Conservation (phyloP, 2,797 vertebrate species). For the Argya squamiceps region DNA sequence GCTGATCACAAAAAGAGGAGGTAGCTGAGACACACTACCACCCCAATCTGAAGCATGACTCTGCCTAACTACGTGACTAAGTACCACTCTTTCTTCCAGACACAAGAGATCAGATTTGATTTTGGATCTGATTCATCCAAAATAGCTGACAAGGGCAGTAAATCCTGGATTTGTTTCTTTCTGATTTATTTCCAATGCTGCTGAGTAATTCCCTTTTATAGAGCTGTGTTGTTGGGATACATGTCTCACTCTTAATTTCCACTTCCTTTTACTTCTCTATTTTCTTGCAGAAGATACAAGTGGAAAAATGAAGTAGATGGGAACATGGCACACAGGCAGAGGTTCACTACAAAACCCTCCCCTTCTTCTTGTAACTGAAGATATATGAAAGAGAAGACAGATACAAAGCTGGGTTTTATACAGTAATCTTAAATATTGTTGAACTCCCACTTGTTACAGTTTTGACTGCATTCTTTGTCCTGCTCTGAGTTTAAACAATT, state of each 20-base stretch:
- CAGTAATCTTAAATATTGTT: neutral
- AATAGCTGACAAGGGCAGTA: conserved; percentile 31
- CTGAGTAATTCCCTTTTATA: conserved; percentile 62
- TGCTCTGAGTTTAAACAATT: conserved; percentile 7
- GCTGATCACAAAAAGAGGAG: neutral
- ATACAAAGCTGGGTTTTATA: neutral
- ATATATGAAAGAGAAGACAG: neutral
- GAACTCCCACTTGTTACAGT: neutral
- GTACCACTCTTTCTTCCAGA: neutral
- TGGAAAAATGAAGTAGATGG: neutral
- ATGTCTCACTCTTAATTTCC: neutral
- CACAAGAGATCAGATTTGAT: neutral
- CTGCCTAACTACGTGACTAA: neutral
- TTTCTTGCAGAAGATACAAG: neutral
- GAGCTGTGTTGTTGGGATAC: neutral
- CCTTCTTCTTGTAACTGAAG: neutral
- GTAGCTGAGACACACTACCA: neutral
- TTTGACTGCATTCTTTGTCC: conserved; percentile 6
- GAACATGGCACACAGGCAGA: neutral
- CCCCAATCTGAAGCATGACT: neutral
- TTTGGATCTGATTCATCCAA: conserved; percentile 14
- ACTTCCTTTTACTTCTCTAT: neutral
- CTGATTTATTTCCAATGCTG: conserved; percentile 5
- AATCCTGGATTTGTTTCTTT: conserved; percentile 22
- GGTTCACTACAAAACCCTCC: neutral